Base-by-base conservation (phyloP, 2,113 vertebrate genomes). In the Asarcornis scutulata region DNA sequence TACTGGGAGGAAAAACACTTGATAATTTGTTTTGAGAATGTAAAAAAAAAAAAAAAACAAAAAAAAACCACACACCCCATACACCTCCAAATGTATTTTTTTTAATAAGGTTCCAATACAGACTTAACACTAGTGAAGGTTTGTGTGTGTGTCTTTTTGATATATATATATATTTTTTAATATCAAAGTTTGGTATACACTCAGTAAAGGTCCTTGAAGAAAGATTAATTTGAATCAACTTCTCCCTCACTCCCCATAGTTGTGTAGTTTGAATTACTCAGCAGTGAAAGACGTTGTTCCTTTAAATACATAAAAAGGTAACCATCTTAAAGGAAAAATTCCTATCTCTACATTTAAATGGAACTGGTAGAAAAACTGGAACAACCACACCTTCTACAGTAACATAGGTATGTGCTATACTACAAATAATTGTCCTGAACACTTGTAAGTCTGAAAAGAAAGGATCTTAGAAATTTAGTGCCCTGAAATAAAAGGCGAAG, bases 1-100 rank as follows among this genome's bases (percentile, higher is more conserved):
- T 38, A 38, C 18, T 29, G 1, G 4, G 27, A 72, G 38, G 58
- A 17, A 11, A 23, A 44, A 2, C 16, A 73, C 50, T 22, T 31
- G 13, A 69, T 15, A 60, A 69, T 62, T 46, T 76, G 13, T 13
- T 88, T 42, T 38, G 15, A 82, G 8, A 69, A 69, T 8, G 7
- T 6, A 63, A 77, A 48, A 74, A 22, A 48, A 48, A 48, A 11
- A 3, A 32, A 46, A 46, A 74, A 44, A 46, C 21, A 48, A 11
- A 3, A 32, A 46, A 46, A 74, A 44, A 46, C 21, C 23, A 13
- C 11, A 32, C 20, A 69, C 0, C 11, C 6, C 1, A 1, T 16
- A 13, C 11, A 42, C 3, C 44, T 53, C 15, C 16, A 52, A 63
- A 73, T 11, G 22, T 5, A 36, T 13, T 22, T 90, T 90, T 58